phyloP scores from a whole-genome alignment of 2,888 invertebrate species.

The Melieria picta region DNA sequence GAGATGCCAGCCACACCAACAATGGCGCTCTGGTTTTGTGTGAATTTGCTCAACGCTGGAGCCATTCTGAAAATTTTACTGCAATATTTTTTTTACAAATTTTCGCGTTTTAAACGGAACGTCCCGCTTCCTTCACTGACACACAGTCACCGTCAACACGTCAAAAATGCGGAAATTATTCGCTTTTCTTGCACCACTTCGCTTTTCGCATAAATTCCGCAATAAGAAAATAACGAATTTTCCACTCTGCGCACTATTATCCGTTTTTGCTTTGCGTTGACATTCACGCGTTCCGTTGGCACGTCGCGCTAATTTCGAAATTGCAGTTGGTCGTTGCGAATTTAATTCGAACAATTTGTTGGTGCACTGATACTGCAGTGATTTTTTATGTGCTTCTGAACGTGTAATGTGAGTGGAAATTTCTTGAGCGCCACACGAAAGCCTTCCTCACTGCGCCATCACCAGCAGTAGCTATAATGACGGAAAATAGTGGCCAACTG shows the following conservation, averaged over 20 bases:
- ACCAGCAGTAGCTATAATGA: too few relatives aligned
- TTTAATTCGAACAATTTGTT: too few relatives aligned
- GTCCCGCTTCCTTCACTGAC: background rate
- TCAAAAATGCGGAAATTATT: background rate
- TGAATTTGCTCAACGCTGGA: constrained; percentile 79
- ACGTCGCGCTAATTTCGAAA: background rate
- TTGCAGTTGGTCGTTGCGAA: too few relatives aligned
- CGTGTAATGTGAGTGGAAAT: too few relatives aligned
- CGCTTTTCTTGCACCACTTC: background rate
- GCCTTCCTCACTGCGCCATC: too few relatives aligned
- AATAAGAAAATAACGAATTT: background rate
- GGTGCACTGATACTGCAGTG: too few relatives aligned
- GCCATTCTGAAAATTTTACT: constrained; percentile 70
- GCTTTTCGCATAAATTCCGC: too few relatives aligned
- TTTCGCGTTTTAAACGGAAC: background rate
- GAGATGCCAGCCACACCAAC: constrained; percentile 75
- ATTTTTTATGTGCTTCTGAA: too few relatives aligned
- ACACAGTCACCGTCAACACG: background rate
- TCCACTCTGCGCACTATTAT: background rate
- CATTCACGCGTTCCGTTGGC: background rate
- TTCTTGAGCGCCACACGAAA: too few relatives aligned
- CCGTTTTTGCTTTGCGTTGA: background rate
- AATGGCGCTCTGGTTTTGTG: constrained; percentile 71
- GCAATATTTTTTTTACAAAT: background rate
- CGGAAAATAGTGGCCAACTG: too few relatives aligned